Base-by-base conservation (phyloP, 2,113 vertebrate genomes). In the Ctenodactylus gundi region DNA sequence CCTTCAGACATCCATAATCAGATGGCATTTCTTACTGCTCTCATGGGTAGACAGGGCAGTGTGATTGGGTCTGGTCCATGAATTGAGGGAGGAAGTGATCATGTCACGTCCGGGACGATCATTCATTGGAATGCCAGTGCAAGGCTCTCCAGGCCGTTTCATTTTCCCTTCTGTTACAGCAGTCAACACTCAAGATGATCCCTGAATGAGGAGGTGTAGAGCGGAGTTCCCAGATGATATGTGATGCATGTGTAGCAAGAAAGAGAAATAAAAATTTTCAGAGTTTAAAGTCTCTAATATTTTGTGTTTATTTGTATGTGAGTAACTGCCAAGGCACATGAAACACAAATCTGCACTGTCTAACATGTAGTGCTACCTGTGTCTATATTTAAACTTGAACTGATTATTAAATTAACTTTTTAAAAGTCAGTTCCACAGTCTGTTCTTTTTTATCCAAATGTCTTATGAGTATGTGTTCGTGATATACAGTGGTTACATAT, bases 291-390 rank as follows among this genome's bases (percentile, higher is more conserved):
- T 36, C 68, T 83, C 53, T 91, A 51, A 68, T 70, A 90, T 75
- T 92, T 92, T 20, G 27, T 23, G 23, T 11, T 77, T 68, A 51
- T 86, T 95, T 93, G 53, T 72, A 41, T n/a, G 58, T 46, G 92
- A 29, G 64, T 46, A 34, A 88, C n/a, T 36, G 29, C 6, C 31
- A 34, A 39, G 58, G 7, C 72, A 85, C 55, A 49, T 39, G 65
- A 90, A 88, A 88, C 8, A 72, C 4, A 81, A 10, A 60, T 11
- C 36, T 53, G 7, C 8, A 10, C 25, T 55, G 39, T 72, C 67
- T 46, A 82, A 18, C 55, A 39, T 44, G 58, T 49, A 51, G 9
- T 36, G 41, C 31, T 44, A 44, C n/a, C 41, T 51, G 60, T 91
- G 34, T 51, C 85, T 85, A 51, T 60, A 58, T 65, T 82, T 73